Conservation (phyloP, 2,113 vertebrate genomes). For the Sturnus vulgaris region DNA sequence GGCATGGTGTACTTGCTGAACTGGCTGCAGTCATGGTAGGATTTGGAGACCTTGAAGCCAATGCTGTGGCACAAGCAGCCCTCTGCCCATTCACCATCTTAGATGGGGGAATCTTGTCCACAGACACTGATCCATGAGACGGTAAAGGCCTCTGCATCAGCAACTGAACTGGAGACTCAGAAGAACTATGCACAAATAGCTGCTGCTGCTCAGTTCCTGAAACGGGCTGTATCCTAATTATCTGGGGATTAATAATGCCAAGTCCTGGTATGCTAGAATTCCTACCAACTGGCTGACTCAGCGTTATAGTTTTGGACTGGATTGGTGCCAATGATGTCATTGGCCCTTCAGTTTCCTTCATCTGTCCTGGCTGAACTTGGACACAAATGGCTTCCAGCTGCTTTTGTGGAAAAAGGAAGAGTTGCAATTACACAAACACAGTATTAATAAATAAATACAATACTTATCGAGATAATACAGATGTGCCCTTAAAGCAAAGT, state of each 20-base stretch:
- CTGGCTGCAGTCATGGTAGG: not conserved
- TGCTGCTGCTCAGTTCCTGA: slow-evolving; percentile 72
- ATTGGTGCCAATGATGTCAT: slow-evolving; percentile 49
- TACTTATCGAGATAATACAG: not conserved
- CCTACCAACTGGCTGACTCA: slow-evolving; percentile 52
- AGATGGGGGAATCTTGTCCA: slow-evolving; percentile 52
- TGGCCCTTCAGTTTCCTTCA: slow-evolving; percentile 67
- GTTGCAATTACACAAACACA: not conserved
- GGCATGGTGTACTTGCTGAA: not conserved
- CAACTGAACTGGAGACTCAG: slow-evolving; percentile 75
- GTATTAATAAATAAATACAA: not conserved
- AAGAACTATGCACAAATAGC: slow-evolving; percentile 68
- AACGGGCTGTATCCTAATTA: slow-evolving; percentile 80
- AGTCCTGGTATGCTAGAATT: slow-evolving; percentile 66
- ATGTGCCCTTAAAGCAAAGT: not conserved
- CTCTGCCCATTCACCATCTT: slow-evolving; percentile 13
- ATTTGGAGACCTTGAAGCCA: not conserved
- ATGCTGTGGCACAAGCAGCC: not conserved
- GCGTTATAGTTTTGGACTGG: slow-evolving; percentile 59
- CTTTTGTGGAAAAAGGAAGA: slow-evolving; percentile 66
- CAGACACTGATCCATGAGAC: slow-evolving; percentile 67
- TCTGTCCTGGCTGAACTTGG: slow-evolving; percentile 80
- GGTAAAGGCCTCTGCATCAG: slow-evolving; percentile 76
- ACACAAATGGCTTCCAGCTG: slow-evolving; percentile 83
- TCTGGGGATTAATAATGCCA: slow-evolving; percentile 75